Evolutionary conservation across 2,113 vertebrate species (phyloP).

Genomic region (Pterophyllum scalare): DNA sequence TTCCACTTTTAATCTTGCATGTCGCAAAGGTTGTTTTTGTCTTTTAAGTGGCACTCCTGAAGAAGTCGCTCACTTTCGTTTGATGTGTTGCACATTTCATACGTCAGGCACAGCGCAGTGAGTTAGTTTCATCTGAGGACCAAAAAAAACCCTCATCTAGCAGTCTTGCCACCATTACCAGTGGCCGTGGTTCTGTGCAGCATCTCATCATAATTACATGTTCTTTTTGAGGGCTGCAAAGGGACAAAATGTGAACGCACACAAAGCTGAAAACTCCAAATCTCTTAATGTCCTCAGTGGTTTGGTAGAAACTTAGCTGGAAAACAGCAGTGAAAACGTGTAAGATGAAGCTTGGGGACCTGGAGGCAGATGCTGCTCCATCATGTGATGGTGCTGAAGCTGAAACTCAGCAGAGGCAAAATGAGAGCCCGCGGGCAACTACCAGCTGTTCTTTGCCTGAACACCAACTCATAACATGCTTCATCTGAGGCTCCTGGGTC

Average conservation of each 20-base stretch:
- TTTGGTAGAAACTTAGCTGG: background rate
- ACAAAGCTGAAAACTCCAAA: background rate
- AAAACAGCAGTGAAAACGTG: no score
- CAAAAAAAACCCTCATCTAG: no score
- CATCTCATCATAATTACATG: no score
- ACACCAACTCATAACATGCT: background rate
- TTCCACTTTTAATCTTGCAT: background rate
- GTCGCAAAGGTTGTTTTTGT: background rate
- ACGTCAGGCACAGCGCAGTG: background rate
- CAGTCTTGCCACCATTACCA: no score
- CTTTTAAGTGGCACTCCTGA: slow-evolving; percentile 3
- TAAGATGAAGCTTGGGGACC: background rate
- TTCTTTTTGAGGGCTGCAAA: no score
- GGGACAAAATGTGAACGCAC: no score
- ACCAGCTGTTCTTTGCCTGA: slow-evolving; percentile 3
- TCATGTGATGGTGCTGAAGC: background rate
- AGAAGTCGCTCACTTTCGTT: background rate
- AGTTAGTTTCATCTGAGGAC: background rate
- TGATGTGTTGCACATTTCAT: background rate
- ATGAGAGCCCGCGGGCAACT: background rate
- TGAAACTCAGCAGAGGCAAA: slow-evolving; percentile 2
- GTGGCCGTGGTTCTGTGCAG: no score
- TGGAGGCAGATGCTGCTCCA: background rate
- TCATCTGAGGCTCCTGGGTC: no score
- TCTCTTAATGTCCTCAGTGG: background rate